Conservation (phyloP, 2,888 invertebrate genomes). For the Cerastoderma edule region DNA sequence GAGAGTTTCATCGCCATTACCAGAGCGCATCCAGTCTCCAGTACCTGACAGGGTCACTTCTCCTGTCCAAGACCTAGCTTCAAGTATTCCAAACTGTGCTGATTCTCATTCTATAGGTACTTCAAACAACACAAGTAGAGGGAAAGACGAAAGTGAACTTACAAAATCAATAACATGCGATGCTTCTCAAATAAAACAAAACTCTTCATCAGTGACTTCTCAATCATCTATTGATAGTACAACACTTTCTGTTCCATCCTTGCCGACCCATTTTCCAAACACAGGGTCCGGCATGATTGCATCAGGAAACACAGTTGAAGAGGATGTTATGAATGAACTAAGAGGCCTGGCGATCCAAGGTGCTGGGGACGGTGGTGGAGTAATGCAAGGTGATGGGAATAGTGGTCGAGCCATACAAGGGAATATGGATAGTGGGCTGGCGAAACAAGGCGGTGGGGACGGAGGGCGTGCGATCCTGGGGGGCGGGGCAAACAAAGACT, state of each 20-base stretch:
- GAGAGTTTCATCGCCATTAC: slow-evolving; percentile 33
- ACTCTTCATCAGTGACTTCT: background rate
- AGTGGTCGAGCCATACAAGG: too few relatives aligned
- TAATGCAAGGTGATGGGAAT: too few relatives aligned
- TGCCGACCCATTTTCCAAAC: too few relatives aligned
- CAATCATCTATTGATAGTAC: background rate
- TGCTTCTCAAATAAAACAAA: background rate
- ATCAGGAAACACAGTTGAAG: background rate
- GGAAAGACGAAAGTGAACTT: background rate
- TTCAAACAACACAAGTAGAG: too few relatives aligned
- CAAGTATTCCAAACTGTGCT: slow-evolving; percentile 28
- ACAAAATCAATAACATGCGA: background rate
- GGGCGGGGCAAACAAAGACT: too few relatives aligned
- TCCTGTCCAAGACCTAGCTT: slow-evolving; percentile 29
- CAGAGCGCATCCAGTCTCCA: slow-evolving; percentile 24
- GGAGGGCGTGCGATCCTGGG: too few relatives aligned
- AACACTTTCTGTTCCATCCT: too few relatives aligned
- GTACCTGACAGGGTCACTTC: slow-evolving; percentile 28
- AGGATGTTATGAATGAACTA: background rate
- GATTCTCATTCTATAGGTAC: slow-evolving; percentile 34
- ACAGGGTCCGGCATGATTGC: too few relatives aligned
- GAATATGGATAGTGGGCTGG: too few relatives aligned
- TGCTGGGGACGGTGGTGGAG: too few relatives aligned
- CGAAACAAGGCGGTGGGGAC: too few relatives aligned
- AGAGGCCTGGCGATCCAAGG: background rate